These are phyloP conservation scores for Alsophila aescularia DNA, from an alignment of 2,888 invertebrate genomes.

Conservation along the genomic window DNA sequence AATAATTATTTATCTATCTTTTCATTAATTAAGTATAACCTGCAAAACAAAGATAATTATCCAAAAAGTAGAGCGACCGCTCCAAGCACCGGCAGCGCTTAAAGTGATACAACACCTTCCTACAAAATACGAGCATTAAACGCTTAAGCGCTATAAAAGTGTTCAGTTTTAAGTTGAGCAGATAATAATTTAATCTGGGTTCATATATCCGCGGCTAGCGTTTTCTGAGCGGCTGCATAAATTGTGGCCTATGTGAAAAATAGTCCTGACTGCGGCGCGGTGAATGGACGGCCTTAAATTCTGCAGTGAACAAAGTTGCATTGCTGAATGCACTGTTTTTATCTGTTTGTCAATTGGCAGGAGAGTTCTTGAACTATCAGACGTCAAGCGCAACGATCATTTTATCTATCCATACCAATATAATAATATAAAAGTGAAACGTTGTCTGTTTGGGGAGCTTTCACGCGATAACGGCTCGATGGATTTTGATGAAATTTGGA, in stretches of 20 bases:
- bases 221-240: conserved; percentile 61
- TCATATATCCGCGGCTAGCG: conserved; percentile 58
- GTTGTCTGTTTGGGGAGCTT: too few species aligned
- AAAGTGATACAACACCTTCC: conserved; percentile 7
- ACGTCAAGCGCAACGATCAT: too few species aligned
- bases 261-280: conserved; percentile 49
- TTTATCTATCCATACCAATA: too few species aligned
- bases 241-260: conserved; percentile 69
- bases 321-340: conserved; percentile 20
- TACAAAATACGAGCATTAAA: conserved; percentile 33
- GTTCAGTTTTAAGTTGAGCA: conserved; percentile 49
- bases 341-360: conserved; percentile 4
- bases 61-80: neutral
- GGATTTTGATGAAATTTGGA: too few species aligned
- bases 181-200: conserved; percentile 68
- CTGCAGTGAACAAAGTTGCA: conserved; percentile 45
- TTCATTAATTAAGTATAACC: neutral
- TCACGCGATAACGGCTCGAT: too few species aligned
- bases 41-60: conserved; percentile 5
- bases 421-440: too few species aligned
- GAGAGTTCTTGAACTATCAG: conserved; percentile 2
- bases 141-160: conserved; percentile 41
- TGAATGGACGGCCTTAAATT: conserved; percentile 60
- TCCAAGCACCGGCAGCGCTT: conserved; percentile 3
- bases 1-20: neutral